Percentiles rank a stretch among this genome's conserved stretches.
These are phyloP conservation scores for Spinus olivaceus DNA, from an alignment of 2,797 vertebrate species.

Conservation along the genomic window DNA sequence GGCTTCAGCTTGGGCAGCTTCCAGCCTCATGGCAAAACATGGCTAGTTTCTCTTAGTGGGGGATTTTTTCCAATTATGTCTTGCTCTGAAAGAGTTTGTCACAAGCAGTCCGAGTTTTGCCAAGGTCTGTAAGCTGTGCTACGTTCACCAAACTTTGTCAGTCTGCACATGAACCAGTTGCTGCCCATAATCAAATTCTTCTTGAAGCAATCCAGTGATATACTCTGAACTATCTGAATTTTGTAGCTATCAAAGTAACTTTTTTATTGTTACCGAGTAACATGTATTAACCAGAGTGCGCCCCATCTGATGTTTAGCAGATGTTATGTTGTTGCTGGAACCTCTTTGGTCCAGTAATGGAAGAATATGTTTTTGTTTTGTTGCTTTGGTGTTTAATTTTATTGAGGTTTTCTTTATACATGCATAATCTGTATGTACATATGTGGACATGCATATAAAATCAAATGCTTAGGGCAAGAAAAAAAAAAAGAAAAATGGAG, in stretches of 20 bases:
- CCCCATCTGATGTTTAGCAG: slow-evolving; percentile 60
- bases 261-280: slow-evolving; percentile 58
- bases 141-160: background rate
- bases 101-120: background rate
- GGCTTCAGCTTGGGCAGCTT: background rate
- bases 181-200: background rate
- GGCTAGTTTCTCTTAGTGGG: background rate
- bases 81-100: background rate
- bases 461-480: slow-evolving; percentile 1
- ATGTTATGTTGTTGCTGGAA: slow-evolving; percentile 55
- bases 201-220: slow-evolving; percentile 26
- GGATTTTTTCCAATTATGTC: background rate
- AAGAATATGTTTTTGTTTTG: slow-evolving; percentile 67
- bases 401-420: slow-evolving; percentile 62
- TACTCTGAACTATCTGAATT: slow-evolving; percentile 40
- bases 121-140: background rate
- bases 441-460: slow-evolving; percentile 64
- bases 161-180: background rate
- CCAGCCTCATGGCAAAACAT: background rate
- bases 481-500: background rate
- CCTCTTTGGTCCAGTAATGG: slow-evolving; percentile 54
- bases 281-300: slow-evolving; percentile 43
- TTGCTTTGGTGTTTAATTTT: slow-evolving; percentile 65
- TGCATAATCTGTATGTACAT: slow-evolving; percentile 38
- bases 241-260: slow-evolving; percentile 59